These are phyloP conservation scores for Philereme transversata DNA, from an alignment of 2,888 invertebrate genomes.

Conservation along the genomic window DNA sequence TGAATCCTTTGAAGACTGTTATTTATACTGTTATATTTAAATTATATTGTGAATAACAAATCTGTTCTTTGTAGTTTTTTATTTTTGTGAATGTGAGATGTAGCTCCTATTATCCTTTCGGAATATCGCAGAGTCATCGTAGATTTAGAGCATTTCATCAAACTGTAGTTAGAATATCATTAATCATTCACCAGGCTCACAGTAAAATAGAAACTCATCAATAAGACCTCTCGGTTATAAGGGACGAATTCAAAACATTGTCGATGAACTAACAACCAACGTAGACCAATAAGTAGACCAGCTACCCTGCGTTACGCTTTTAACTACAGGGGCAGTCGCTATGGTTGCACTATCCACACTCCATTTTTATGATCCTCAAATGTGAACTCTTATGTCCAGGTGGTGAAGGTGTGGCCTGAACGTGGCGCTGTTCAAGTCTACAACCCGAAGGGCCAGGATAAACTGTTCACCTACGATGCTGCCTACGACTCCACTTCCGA, in stretches of 20 bases:
- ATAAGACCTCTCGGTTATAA: neutral
- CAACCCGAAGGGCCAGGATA: conserved; percentile 94
- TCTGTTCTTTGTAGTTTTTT: no score
- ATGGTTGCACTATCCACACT: neutral
- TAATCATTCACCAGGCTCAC: conserved; percentile 1
- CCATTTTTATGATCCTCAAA: conserved; percentile 5
- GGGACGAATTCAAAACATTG: neutral
- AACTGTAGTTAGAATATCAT: neutral
- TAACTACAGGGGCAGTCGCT: conserved; percentile 3
- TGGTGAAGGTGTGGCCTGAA: conserved; percentile 93
- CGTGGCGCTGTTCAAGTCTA: conserved; percentile 95
- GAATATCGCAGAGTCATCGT: no score
- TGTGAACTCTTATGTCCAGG: conserved; percentile 56
- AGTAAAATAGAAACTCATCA: neutral
- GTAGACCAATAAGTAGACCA: conserved; percentile 8
- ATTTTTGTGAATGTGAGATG: no score
- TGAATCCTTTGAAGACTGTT: neutral
- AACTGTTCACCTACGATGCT: conserved; percentile 98
- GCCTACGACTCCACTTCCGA: conserved; percentile 96
- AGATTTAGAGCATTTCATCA: neutral
- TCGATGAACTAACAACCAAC: conserved; percentile 9
- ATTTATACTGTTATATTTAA: no score
- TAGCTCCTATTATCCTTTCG: no score
- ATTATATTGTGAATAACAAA: no score
- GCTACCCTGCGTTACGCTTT: conserved; percentile 21